Percentiles rank a stretch among this genome's conserved stretches.
These are phyloP conservation scores for Pristiophorus japonicus DNA, from an alignment of 2,113 vertebrate species.

Conservation along the genomic window DNA sequence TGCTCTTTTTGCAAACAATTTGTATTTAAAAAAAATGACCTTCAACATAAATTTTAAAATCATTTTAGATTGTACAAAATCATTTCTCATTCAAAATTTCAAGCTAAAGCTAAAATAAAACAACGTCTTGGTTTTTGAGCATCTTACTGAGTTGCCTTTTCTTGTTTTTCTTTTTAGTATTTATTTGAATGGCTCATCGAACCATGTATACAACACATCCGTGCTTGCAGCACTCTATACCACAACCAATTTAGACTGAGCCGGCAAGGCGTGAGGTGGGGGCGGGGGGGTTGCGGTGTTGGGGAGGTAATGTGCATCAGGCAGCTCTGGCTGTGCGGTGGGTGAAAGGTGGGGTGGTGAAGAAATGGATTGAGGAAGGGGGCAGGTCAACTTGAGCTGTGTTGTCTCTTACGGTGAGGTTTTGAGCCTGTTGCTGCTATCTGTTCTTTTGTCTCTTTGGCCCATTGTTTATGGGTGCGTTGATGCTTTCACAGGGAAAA, in stretches of 20 bases:
- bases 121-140: not conserved
- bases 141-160: no score
- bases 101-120: not conserved
- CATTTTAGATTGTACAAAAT: not conserved
- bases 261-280: not conserved
- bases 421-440: not conserved
- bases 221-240: not conserved
- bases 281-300: no score
- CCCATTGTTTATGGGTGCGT: not conserved
- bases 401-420: not conserved
- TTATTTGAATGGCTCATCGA: not conserved
- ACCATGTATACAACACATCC: not conserved
- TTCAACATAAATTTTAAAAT: not conserved
- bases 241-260: not conserved
- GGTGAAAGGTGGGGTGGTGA: no score
- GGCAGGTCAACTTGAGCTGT: not conserved
- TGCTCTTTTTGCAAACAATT: not conserved
- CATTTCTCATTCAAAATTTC: not conserved
- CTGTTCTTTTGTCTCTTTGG: not conserved
- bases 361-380: not conserved
- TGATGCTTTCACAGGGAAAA: not conserved
- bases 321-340: not conserved
- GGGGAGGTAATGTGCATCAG: not conserved
- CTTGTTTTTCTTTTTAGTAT: not conserved
- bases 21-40: not conserved